These are phyloP conservation scores for Cryptotis parvus DNA, from an alignment of 2,113 vertebrate genomes.

Conservation along the genomic window DNA sequence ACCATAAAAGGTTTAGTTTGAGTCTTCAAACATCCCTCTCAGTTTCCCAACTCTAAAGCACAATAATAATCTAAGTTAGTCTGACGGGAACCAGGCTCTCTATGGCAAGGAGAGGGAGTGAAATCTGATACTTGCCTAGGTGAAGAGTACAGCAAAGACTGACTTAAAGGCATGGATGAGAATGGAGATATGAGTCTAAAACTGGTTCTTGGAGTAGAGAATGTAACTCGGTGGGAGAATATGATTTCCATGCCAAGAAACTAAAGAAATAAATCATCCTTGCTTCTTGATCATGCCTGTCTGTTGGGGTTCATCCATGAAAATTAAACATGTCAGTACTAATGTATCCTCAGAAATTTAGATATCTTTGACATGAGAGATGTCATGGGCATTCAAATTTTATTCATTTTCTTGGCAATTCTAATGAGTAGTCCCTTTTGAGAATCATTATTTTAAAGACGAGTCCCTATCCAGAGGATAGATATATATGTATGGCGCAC, in stretches of 20 bases:
- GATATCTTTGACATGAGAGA: not conserved
- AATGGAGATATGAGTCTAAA: not conserved
- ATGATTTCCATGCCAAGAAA: not conserved
- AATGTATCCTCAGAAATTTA: not conserved
- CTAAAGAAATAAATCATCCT: not conserved
- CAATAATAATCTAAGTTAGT: slow-evolving; percentile 31
- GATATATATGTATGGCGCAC: not conserved
- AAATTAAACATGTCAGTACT: not conserved
- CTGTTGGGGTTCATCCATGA: not conserved
- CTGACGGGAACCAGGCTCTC: slow-evolving; percentile 26
- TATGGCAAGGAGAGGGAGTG: not conserved
- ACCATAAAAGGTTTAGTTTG: slow-evolving; percentile 31
- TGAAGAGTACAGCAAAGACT: not conserved
- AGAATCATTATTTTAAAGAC: not conserved
- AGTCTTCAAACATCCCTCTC: slow-evolving; percentile 17
- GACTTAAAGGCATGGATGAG: not conserved
- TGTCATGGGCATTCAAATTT: not conserved
- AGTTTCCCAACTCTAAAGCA: slow-evolving; percentile 57
- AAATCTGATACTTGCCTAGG: not conserved
- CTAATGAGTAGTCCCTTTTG: not conserved
- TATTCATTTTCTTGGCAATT: not conserved
- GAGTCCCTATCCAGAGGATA: not conserved
- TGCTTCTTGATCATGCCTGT: not conserved
- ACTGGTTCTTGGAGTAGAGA: not conserved
- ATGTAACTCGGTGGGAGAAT: not conserved